Conservation (phyloP, 2,888 invertebrate genomes). For the Aleiodes alternator region DNA sequence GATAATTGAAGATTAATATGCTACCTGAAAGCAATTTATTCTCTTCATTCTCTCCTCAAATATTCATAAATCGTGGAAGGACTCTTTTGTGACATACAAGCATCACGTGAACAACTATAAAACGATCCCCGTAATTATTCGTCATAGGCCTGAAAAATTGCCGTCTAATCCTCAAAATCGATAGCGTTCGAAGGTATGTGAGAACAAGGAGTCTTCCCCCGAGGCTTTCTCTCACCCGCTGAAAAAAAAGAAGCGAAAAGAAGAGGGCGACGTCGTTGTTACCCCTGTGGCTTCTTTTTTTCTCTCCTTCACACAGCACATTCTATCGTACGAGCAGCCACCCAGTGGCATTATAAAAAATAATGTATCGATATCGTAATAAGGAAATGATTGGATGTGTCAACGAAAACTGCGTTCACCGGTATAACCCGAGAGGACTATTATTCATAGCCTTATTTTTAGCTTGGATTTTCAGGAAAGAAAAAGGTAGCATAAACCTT, state of each 20-base stretch:
- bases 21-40: no score
- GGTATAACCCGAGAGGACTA: constrained; percentile 56
- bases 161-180: constrained; percentile 72
- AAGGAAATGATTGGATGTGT: constrained; percentile 74
- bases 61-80: constrained; percentile 9
- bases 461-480: constrained; percentile 45
- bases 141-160: constrained; percentile 74
- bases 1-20: no score
- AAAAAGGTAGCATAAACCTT: constrained; percentile 32
- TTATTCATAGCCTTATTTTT: constrained; percentile 63
- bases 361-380: constrained; percentile 75
- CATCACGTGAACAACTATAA: constrained; percentile 25
- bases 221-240: constrained; percentile 51
- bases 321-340: constrained; percentile 39
- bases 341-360: constrained; percentile 61
- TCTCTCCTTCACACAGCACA: constrained; percentile 36
- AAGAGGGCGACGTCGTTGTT: constrained; percentile 34
- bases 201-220: constrained; percentile 55
- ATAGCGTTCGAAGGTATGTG: constrained; percentile 61
- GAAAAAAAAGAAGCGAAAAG: constrained; percentile 10
- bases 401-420: constrained; percentile 63
- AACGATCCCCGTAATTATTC: constrained; percentile 66
- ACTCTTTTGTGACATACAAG: not conserved
- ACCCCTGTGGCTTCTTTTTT: constrained; percentile 44
- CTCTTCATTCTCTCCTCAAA: not conserved